Conservation (phyloP, 2,113 vertebrate species). For the Pelmatolapia mariae region DNA sequence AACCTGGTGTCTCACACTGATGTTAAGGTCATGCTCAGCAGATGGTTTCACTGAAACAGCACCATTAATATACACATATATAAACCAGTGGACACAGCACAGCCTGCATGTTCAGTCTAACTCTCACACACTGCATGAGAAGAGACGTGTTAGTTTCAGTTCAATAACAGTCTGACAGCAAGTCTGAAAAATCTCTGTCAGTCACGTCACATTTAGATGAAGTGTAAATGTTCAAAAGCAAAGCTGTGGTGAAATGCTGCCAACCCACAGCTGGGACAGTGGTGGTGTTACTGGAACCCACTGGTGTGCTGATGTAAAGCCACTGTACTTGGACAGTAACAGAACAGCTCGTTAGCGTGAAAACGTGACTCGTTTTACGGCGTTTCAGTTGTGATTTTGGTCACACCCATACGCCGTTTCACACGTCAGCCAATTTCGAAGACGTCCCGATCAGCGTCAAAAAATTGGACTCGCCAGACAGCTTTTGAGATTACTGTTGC, state of each 20-base stretch:
- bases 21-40: neutral
- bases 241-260: neutral
- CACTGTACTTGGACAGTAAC: neutral
- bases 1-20: accelerated
- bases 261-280: neutral
- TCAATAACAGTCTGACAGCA: neutral
- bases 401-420: neutral
- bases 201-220: neutral
- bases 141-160: neutral
- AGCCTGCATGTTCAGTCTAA: neutral
- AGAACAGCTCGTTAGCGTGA: neutral
- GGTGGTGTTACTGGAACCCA: too few relatives aligned
- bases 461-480: conserved; percentile 48
- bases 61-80: neutral
- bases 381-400: neutral
- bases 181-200: neutral
- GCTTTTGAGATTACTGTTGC: conserved; percentile 70
- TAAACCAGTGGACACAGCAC: neutral
- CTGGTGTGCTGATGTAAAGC: neutral
- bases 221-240: neutral
- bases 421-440: neutral
- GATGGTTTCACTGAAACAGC: neutral
- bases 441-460: conserved; percentile 41
- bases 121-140: neutral
- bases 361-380: neutral